Conservation (phyloP, 2,888 invertebrate species). For the Nemurella pictetii region DNA sequence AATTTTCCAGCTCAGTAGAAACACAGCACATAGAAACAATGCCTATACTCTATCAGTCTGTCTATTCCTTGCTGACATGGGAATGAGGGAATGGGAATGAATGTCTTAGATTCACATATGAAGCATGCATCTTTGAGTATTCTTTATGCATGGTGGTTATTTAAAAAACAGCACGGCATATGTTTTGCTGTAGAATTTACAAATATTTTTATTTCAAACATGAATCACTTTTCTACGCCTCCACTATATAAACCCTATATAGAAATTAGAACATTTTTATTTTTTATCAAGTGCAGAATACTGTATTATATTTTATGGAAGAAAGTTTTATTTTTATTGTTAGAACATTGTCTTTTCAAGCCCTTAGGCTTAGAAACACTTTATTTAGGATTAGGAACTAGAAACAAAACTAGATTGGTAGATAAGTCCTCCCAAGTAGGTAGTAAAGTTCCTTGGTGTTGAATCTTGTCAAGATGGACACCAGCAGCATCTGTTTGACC, state of each 20-base stretch:
- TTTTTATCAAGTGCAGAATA: not conserved
- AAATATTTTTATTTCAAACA: not conserved
- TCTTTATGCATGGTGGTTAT: too few species aligned
- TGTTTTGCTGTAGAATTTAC: not conserved
- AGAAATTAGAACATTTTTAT: not conserved
- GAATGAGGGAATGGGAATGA: too few species aligned
- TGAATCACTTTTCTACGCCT: not conserved
- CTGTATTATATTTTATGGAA: not conserved
- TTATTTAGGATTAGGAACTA: not conserved
- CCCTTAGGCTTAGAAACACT: not conserved
- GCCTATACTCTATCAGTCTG: too few species aligned
- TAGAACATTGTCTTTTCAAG: not conserved
- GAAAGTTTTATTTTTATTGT: not conserved
- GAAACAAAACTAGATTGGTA: not conserved
- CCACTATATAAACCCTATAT: not conserved
- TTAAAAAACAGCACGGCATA: too few species aligned
- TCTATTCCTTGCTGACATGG: too few species aligned
- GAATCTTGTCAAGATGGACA: not conserved
- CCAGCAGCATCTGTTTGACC: not conserved
- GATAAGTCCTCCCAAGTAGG: not conserved
- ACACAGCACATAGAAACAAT: too few species aligned
- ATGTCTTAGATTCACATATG: too few species aligned
- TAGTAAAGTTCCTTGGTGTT: not conserved
- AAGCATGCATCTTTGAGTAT: too few species aligned
- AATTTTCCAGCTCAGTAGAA: too few species aligned